Evolutionary conservation across 2,888 invertebrate species (phyloP).

Genomic region (Diaprepes abbreviatus): DNA sequence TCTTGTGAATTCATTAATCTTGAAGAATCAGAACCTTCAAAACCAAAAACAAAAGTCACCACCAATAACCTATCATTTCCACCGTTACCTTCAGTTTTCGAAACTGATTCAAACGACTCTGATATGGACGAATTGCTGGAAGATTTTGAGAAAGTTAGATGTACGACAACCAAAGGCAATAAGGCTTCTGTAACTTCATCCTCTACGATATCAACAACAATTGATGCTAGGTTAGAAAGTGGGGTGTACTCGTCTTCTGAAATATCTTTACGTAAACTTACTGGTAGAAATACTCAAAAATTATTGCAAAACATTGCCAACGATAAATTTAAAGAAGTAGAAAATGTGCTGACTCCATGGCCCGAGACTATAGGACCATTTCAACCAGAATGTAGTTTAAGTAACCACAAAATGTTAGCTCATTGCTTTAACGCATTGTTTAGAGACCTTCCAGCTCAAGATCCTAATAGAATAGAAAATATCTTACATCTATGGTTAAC

Average conservation of each 20-base stretch:
- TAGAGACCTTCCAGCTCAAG: slow-evolving; percentile 76
- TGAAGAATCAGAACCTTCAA: slow-evolving; percentile 27
- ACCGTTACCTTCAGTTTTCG: slow-evolving; percentile 78
- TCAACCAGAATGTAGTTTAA: slow-evolving; percentile 62
- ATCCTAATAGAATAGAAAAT: slow-evolving; percentile 84
- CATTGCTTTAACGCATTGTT: slow-evolving; percentile 80
- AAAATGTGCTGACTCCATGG: slow-evolving; percentile 57
- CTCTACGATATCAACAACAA: slow-evolving; percentile 74
- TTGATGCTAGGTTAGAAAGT: slow-evolving; percentile 82
- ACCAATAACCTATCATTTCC: slow-evolving; percentile 66
- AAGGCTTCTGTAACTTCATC: slow-evolving; percentile 53
- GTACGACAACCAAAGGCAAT: slow-evolving; percentile 67
- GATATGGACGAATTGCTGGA: slow-evolving; percentile 85
- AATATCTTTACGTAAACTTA: slow-evolving; percentile 76
- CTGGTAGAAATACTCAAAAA: slow-evolving; percentile 60
- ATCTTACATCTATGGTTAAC: slow-evolving; percentile 90
- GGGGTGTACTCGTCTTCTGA: slow-evolving; percentile 86
- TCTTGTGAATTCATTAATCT: slow-evolving; percentile 46
- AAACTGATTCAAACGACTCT: slow-evolving; percentile 80
- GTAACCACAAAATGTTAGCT: slow-evolving; percentile 74
- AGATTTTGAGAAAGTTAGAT: slow-evolving; percentile 72
- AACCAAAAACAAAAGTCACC: slow-evolving; percentile 48
- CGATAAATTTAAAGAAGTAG: slow-evolving; percentile 55
- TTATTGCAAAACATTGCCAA: slow-evolving; percentile 61
- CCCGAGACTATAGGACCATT: slow-evolving; percentile 65